A percentile compares a stretch with the other conserved stretches of the same genome.
Conservation (phyloP, 2,113 vertebrate species). For the Forbesichthys agassizii region DNA sequence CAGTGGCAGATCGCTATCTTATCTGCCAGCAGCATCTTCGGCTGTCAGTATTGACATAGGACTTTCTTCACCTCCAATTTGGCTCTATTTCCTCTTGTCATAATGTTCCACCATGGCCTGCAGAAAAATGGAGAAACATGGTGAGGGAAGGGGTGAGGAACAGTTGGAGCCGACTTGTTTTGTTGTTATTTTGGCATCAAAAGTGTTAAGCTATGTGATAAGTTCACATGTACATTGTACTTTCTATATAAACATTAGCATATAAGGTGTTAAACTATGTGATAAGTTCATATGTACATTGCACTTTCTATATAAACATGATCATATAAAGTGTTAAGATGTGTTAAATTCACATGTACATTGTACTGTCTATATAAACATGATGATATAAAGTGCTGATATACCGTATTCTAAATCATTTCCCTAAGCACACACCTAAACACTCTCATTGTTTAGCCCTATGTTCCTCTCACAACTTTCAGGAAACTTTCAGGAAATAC, state of each 20-base stretch:
- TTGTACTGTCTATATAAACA: too few relatives aligned
- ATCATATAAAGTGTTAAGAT: neutral
- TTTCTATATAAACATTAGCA: too few relatives aligned
- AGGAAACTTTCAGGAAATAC: too few relatives aligned
- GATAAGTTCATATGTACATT: too few relatives aligned
- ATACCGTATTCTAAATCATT: too few relatives aligned
- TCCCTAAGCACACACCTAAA: too few relatives aligned
- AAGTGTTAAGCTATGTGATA: neutral
- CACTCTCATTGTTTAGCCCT: too few relatives aligned
- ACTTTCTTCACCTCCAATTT: slow-evolving; percentile 31
- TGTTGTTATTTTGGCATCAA: slow-evolving; percentile 4
- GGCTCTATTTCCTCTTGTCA: slow-evolving; percentile 24
- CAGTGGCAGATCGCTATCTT: slow-evolving; percentile 48
- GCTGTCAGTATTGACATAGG: slow-evolving; percentile 9
- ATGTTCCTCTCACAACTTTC: too few relatives aligned
- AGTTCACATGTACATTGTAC: too few relatives aligned
- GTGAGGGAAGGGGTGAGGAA: neutral
- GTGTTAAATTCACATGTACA: neutral
- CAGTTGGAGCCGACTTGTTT: neutral
- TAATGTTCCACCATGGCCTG: slow-evolving; percentile 19
- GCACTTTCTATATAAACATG: too few relatives aligned
- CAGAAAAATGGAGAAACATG: slow-evolving; percentile 1
- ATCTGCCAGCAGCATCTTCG: slow-evolving; percentile 27
- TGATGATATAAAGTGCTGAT: too few relatives aligned
- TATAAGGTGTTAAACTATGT: neutral